These are phyloP conservation scores for Eutrigla gurnardus DNA, from an alignment of 2,797 vertebrate genomes.

Conservation along the genomic window DNA sequence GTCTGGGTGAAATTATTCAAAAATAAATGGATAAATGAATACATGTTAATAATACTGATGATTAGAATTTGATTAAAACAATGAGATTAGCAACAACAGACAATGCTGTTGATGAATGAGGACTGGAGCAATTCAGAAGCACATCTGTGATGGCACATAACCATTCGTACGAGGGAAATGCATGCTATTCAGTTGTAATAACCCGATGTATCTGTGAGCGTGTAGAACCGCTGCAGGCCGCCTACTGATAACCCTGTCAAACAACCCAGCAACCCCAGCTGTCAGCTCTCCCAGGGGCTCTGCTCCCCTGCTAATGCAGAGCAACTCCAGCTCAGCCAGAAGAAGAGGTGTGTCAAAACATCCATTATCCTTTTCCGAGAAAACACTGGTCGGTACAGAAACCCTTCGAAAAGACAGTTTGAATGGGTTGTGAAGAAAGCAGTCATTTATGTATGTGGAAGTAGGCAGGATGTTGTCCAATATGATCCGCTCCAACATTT, in stretches of 20 bases:
- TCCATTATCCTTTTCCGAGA: slow-evolving; percentile 47
- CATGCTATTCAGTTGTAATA: slow-evolving; percentile 74
- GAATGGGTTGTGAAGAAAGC: slow-evolving; percentile 11
- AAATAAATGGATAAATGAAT: no score
- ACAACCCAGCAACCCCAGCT: slow-evolving; percentile 45
- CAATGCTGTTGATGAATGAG: not conserved
- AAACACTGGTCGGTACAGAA: slow-evolving; percentile 12
- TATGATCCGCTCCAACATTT: not conserved
- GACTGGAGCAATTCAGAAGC: not conserved
- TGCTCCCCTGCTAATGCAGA: slow-evolving; percentile 68
- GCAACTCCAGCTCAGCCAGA: slow-evolving; percentile 32
- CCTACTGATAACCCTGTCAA: slow-evolving; percentile 79
- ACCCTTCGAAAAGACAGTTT: slow-evolving; percentile 31
- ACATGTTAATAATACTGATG: no score
- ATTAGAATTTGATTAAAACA: no score
- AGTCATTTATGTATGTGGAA: slow-evolving; percentile 15
- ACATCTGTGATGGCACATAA: not conserved
- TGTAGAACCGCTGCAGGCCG: slow-evolving; percentile 54
- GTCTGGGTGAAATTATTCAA: no score
- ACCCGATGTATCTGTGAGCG: slow-evolving; percentile 58
- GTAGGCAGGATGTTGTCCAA: not conserved
- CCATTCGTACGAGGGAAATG: not conserved
- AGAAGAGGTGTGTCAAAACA: slow-evolving; percentile 61
- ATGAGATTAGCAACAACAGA: no score
- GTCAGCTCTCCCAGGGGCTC: slow-evolving; percentile 58